phyloP scores from a whole-genome alignment of 2,888 invertebrate species.

The Acleris sparsana region DNA sequence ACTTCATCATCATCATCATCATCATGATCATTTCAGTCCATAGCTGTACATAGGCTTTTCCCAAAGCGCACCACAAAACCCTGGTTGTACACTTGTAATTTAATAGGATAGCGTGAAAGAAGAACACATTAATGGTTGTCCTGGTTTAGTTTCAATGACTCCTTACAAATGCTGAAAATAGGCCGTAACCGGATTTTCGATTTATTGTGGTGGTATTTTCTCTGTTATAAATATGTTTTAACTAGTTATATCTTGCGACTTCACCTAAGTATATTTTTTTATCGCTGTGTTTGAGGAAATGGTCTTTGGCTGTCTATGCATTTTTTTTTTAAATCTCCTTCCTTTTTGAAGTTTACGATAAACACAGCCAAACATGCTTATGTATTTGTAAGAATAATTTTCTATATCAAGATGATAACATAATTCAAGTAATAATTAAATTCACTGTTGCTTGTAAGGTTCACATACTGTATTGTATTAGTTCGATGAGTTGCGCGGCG shows the following conservation, averaged over 20 bases:
- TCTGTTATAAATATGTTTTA: too few species aligned
- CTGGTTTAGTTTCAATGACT: constrained; percentile 33
- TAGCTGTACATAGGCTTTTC: too few species aligned
- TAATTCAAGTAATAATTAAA: neutral
- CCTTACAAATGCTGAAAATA: constrained; percentile 27
- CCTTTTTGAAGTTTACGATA: neutral
- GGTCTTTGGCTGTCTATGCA: too few species aligned
- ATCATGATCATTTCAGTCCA: too few species aligned
- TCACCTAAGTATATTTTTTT: too few species aligned
- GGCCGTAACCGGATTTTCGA: constrained; percentile 19
- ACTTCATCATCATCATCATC: too few species aligned
- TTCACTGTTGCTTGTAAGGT: neutral
- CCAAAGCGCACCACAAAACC: too few species aligned
- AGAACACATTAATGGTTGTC: constrained; percentile 27
- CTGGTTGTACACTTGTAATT: too few species aligned
- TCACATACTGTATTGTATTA: constrained; percentile 9
- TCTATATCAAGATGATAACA: too few species aligned
- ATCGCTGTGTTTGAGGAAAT: too few species aligned
- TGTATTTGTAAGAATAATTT: too few species aligned
- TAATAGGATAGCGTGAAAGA: neutral
- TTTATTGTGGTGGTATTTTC: constrained; percentile 12
- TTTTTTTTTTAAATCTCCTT: neutral
- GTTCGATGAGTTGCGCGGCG: constrained; percentile 16
- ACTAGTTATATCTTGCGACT: too few species aligned
- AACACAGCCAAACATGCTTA: neutral